phyloP scores from a whole-genome alignment of 2,888 invertebrate species.

The Carterocephalus palaemon region DNA sequence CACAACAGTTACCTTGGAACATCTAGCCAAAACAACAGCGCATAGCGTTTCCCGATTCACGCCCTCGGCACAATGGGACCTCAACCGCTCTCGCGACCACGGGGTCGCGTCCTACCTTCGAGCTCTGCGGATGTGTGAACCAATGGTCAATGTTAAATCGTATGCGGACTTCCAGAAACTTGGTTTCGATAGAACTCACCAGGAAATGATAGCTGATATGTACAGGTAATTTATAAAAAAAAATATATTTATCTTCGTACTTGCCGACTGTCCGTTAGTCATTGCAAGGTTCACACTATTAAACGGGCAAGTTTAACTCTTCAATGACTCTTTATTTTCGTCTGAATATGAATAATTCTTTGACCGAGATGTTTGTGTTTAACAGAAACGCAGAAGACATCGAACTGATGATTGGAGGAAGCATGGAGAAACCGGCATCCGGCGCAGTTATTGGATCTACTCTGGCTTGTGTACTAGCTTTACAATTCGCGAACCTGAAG shows the following conservation, averaged over 20 bases:
- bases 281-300: too few species aligned
- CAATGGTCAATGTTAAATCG: slow-evolving; percentile 67
- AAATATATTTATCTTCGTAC: too few species aligned
- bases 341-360: too few species aligned
- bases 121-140: slow-evolving; percentile 83
- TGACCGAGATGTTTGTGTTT: slow-evolving; percentile 19
- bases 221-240: slow-evolving; percentile 75
- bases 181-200: slow-evolving; percentile 77
- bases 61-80: slow-evolving; percentile 67
- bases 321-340: too few species aligned
- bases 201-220: slow-evolving; percentile 82
- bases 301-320: too few species aligned
- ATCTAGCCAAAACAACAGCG: slow-evolving; percentile 82
- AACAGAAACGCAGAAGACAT: slow-evolving; percentile 85
- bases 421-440: slow-evolving; percentile 87
- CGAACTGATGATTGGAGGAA: slow-evolving; percentile 90
- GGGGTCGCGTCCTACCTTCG: slow-evolving; percentile 87
- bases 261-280: too few species aligned
- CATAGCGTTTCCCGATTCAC: slow-evolving; percentile 80
- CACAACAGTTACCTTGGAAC: slow-evolving; percentile 78
- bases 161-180: slow-evolving; percentile 80
- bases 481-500: slow-evolving; percentile 89
- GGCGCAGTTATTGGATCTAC: slow-evolving; percentile 93
- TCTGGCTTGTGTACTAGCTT: slow-evolving; percentile 89
- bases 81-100: slow-evolving; percentile 84